These are phyloP conservation scores for Caenorhabditis afra DNA, from an alignment of 2,888 invertebrate genomes.

Conservation along the genomic window DNA sequence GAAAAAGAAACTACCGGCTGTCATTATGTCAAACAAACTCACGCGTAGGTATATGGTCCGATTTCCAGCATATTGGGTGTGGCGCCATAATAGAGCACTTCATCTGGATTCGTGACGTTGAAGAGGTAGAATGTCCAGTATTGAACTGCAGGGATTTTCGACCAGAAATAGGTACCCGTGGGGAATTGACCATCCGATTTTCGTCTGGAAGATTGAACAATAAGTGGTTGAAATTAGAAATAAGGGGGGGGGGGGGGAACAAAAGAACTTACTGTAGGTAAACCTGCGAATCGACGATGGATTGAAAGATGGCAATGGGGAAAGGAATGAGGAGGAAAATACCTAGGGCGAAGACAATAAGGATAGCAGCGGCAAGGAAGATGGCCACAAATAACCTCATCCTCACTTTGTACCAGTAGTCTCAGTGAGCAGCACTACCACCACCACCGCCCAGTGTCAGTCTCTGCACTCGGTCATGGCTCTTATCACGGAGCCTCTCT, in stretches of 20 bases:
- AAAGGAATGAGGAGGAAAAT: constrained; percentile 66
- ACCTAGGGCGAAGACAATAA: constrained; percentile 56
- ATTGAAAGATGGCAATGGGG: constrained; percentile 63
- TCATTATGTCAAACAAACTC: constrained; percentile 30
- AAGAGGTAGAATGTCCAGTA: constrained; percentile 60
- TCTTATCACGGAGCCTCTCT: constrained; percentile 20
- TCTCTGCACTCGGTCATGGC: constrained; percentile 41
- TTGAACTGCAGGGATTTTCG: constrained; percentile 60
- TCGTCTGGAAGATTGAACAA: constrained; percentile 35
- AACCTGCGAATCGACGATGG: constrained; percentile 65
- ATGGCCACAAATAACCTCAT: constrained; percentile 40
- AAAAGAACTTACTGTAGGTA: constrained; percentile 62
- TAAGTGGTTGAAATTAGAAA: background rate
- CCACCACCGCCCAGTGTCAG: constrained; percentile 32
- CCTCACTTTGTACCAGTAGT: constrained; percentile 38
- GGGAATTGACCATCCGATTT: constrained; percentile 60
- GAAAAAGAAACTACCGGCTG: constrained; percentile 8
- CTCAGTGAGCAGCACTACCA: constrained; percentile 38
- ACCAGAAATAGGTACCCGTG: constrained; percentile 65
- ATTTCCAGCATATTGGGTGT: constrained; percentile 62
- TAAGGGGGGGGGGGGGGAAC: background rate
- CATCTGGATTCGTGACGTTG: constrained; percentile 70
- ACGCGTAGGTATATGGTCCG: constrained; percentile 69
- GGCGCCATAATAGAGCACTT: constrained; percentile 65
- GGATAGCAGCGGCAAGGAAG: constrained; percentile 50